These are phyloP conservation scores for Manacus vitellinus DNA, from an alignment of 2,113 vertebrate genomes.

Conservation along the genomic window DNA sequence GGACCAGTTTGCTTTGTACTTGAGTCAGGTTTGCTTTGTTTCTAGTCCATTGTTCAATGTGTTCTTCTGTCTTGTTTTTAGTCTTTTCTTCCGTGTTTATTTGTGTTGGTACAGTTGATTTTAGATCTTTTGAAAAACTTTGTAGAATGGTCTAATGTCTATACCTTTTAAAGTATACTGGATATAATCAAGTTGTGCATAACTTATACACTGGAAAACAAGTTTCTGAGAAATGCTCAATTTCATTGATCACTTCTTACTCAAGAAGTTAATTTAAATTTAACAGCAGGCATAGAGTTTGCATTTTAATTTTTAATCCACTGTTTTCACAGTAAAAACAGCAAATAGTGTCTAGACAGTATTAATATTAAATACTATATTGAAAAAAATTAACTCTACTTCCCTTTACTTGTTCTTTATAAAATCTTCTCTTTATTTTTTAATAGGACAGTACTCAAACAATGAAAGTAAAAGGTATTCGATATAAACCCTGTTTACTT, in stretches of 20 bases:
- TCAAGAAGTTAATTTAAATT: not conserved
- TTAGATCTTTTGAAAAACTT: not conserved
- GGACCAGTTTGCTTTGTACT: not conserved
- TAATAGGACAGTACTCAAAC: conserved; percentile 77
- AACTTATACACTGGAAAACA: not conserved
- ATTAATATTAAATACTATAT: not conserved
- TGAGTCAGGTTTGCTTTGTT: not conserved
- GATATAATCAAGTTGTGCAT: not conserved
- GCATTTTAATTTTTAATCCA: not conserved
- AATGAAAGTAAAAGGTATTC: conserved; percentile 79
- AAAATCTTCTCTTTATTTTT: conserved; percentile 10
- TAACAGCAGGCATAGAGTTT: not conserved
- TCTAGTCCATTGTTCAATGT: not conserved
- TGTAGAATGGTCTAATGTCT: rapidly evolving
- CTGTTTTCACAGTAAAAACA: not conserved
- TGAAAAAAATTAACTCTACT: not conserved
- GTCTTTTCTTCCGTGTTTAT: not conserved
- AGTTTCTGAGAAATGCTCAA: not conserved
- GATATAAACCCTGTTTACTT: conserved; percentile 75
- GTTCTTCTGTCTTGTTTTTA: not conserved
- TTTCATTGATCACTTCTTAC: not conserved
- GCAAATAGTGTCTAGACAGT: not conserved
- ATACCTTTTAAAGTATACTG: not conserved
- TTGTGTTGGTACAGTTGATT: not conserved
- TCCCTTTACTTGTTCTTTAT: not conserved